Conservation (phyloP, 2,888 invertebrate genomes). For the Drosophila demipolita region DNA sequence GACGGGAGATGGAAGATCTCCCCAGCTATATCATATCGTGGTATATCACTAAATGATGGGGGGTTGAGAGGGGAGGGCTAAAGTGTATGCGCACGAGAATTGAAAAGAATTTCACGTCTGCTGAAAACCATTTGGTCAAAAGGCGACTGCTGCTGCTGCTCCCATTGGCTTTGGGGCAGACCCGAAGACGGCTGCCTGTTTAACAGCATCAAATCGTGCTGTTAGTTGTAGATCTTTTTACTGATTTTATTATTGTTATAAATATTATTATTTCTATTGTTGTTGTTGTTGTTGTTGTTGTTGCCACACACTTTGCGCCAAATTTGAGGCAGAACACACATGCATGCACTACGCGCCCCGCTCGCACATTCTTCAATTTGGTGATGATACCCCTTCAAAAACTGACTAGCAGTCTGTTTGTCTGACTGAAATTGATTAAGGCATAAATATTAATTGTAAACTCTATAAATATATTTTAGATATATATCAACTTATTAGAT, state of each 20-base stretch:
- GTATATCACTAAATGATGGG: slow-evolving; percentile 37
- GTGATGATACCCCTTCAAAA: slow-evolving; percentile 2
- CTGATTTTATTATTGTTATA: slow-evolving; percentile 4
- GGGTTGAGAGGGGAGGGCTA: background rate
- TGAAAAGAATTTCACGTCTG: slow-evolving; percentile 44
- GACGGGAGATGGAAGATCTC: background rate
- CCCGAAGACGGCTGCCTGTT: slow-evolving; percentile 28
- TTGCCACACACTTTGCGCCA: slow-evolving; percentile 61
- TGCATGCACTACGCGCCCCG: slow-evolving; percentile 49
- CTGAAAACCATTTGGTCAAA: slow-evolving; percentile 47
- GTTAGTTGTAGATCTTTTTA: background rate
- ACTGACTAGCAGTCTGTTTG: background rate
- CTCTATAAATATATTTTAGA: background rate
- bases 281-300: slow-evolving; percentile 37
- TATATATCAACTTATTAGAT: background rate
- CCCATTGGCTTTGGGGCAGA: slow-evolving; percentile 26
- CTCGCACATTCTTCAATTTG: slow-evolving; percentile 45
- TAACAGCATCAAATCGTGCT: slow-evolving; percentile 13
- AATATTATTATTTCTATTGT: background rate
- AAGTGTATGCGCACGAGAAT: background rate
- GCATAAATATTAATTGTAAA: background rate
- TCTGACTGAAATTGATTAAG: background rate
- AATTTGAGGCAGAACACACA: slow-evolving; percentile 61
- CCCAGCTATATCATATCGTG: slow-evolving; percentile 39
- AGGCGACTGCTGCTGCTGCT: slow-evolving; percentile 15